Evolutionary conservation across 2,113 vertebrate genomes (phyloP).

Genomic region (Trochalopteron elliotii): DNA sequence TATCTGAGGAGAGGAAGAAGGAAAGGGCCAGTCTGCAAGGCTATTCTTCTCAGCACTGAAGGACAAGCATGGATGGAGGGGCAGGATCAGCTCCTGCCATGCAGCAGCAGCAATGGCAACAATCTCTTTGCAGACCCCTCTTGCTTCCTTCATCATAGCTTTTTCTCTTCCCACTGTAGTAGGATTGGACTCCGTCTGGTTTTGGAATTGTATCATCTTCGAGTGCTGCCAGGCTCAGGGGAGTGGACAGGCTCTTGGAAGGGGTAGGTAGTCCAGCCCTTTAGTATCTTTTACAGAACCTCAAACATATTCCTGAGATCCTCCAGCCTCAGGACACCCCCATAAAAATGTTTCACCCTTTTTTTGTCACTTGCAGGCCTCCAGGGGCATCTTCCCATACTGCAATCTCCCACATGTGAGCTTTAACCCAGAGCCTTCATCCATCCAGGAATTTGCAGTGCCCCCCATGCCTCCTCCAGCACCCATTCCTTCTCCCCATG

Average conservation of each 20-base stretch:
- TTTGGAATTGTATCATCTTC: neutral
- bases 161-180: neutral
- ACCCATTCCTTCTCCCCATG: fast-evolving
- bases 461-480: fast-evolving
- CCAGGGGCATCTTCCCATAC: neutral
- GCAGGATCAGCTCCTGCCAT: neutral
- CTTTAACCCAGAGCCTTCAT: fast-evolving
- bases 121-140: neutral
- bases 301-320: neutral
- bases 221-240: neutral
- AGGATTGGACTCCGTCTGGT: neutral
- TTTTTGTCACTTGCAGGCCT: neutral
- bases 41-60: neutral
- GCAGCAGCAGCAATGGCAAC: neutral
- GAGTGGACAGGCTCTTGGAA: fast-evolving
- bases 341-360: neutral
- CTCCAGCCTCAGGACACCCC: neutral
- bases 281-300: neutral
- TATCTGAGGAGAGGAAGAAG: neutral
- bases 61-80: neutral
- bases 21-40: neutral
- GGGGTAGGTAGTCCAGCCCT: fast-evolving
- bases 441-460: fast-evolving
- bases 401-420: fast-evolving
- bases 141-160: neutral